phyloP scores from a whole-genome alignment of 1,140 invertebrate genomes.

The Dinothrombium tinctorium region DNA sequence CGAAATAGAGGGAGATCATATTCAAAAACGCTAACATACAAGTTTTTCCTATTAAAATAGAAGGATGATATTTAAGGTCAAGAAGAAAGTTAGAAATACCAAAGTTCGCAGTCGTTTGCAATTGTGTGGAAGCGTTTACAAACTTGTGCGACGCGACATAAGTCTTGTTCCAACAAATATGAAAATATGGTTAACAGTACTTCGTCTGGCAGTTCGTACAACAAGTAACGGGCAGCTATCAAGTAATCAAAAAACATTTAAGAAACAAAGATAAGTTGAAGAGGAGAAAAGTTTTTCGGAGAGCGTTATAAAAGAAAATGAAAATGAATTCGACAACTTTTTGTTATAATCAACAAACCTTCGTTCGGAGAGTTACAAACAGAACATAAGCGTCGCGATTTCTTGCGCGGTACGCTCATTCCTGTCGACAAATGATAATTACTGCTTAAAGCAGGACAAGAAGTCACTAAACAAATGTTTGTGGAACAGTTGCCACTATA shows the following conservation, averaged over 20 bases:
- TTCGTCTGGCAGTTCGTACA: constrained; percentile 85
- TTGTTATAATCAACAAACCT: too few relatives aligned
- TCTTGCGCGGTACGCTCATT: neutral
- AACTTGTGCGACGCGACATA: constrained; percentile 74
- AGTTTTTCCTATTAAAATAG: constrained; percentile 50
- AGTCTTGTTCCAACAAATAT: constrained; percentile 73
- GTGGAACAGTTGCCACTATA: neutral
- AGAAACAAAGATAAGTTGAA: too few relatives aligned
- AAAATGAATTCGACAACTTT: too few relatives aligned
- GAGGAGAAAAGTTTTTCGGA: too few relatives aligned
- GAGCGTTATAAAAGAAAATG: too few relatives aligned
- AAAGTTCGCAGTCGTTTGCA: constrained; percentile 76
- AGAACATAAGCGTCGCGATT: neutral
- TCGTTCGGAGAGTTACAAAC: neutral
- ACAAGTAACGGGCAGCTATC: constrained; percentile 60
- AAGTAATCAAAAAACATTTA: constrained; percentile 16
- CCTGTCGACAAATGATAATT: neutral
- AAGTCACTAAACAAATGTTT: neutral
- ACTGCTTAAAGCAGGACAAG: neutral
- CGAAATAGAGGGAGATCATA: constrained; percentile 86
- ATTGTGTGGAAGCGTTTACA: constrained; percentile 85
- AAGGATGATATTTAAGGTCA: constrained; percentile 8
- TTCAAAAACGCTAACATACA: constrained; percentile 87
- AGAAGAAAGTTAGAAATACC: constrained; percentile 29
- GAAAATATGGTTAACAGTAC: constrained; percentile 82